Evolutionary conservation across 1,140 invertebrate species (phyloP).

Genomic region (Ceratina calcarata): DNA sequence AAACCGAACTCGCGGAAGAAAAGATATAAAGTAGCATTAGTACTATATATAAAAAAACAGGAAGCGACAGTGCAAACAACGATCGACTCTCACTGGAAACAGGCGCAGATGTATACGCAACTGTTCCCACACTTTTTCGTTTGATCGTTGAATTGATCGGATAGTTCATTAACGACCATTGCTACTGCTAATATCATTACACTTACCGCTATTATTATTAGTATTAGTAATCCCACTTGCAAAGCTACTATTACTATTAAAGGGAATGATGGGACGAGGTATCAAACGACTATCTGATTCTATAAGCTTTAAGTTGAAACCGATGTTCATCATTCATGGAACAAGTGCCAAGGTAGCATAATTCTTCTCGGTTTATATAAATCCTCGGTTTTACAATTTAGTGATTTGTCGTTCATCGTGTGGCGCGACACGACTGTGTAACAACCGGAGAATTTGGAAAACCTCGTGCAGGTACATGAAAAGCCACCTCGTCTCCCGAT

Average conservation of each 20-base stretch:
- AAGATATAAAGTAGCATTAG: slow-evolving; percentile 32
- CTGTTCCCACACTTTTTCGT: slow-evolving; percentile 40
- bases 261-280: slow-evolving; percentile 55
- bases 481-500: slow-evolving; percentile 51
- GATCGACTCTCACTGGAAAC: slow-evolving; percentile 34
- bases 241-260: slow-evolving; percentile 61
- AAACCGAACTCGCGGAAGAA: not conserved
- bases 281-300: not conserved
- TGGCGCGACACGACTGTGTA: not conserved
- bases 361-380: slow-evolving; percentile 17
- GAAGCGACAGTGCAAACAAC: not conserved
- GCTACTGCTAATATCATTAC: slow-evolving; percentile 59
- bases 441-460: not conserved
- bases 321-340: not conserved
- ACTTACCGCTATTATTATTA: slow-evolving; percentile 62
- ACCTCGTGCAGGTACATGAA: too few species aligned
- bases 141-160: slow-evolving; percentile 39
- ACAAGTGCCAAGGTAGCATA: slow-evolving; percentile 38
- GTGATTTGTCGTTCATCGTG: not conserved
- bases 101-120: slow-evolving; percentile 58
- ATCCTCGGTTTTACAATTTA: not conserved
- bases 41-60: not conserved
- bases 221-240: slow-evolving; percentile 53
- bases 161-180: slow-evolving; percentile 44
- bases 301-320: not conserved